A percentile compares a stretch with the other conserved stretches of the same genome.
Conservation (phyloP, 2,797 vertebrate species). For the Ataeniobius toweri region DNA sequence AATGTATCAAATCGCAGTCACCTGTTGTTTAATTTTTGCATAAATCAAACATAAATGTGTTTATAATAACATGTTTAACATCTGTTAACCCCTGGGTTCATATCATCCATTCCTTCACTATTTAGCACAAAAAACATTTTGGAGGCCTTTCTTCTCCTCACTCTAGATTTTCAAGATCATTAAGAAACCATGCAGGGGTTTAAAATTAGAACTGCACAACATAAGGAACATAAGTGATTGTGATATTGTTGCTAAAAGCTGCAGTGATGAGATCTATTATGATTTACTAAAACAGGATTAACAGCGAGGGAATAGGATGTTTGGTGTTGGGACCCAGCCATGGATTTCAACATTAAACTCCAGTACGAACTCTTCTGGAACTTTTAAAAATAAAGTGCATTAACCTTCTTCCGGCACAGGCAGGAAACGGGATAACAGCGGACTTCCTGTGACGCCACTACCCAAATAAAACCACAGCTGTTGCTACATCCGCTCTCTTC, state of each 20-base stretch:
- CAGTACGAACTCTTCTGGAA: too few relatives aligned
- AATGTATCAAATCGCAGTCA: not conserved
- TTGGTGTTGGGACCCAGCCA: too few relatives aligned
- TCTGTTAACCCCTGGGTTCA: not conserved
- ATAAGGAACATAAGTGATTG: not conserved
- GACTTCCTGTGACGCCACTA: too few relatives aligned
- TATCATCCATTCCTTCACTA: too few relatives aligned
- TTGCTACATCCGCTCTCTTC: too few relatives aligned
- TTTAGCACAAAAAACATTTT: not conserved
- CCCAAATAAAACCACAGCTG: too few relatives aligned
- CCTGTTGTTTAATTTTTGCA: not conserved
- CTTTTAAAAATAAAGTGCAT: too few relatives aligned
- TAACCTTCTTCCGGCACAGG: too few relatives aligned
- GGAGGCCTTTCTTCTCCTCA: not conserved
- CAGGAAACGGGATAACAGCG: too few relatives aligned
- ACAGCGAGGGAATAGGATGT: too few relatives aligned
- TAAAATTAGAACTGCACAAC: not conserved
- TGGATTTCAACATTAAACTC: too few relatives aligned
- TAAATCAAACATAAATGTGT: not conserved
- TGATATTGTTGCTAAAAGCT: not conserved
- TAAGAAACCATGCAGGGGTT: not conserved
- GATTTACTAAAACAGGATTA: not conserved
- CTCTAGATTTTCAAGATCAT: not conserved
- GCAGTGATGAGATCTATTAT: not conserved
- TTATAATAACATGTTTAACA: not conserved